Base-by-base conservation (phyloP, 1,140 invertebrate genomes). In the Tribolium castaneum region DNA sequence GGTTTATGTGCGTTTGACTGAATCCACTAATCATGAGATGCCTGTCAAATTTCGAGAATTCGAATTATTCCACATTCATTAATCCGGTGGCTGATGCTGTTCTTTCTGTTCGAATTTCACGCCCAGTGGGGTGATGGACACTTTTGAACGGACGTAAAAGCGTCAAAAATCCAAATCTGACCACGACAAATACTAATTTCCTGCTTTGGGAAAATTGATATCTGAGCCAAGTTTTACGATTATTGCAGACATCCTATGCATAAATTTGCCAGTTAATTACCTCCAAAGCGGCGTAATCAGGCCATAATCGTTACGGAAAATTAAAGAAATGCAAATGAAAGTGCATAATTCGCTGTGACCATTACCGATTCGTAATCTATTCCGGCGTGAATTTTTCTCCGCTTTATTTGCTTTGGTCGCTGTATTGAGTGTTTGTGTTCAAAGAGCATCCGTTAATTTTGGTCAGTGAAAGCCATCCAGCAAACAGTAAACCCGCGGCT, bases 51-150 rank as follows among this genome's bases (percentile, higher is more conserved):
- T 66, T 66, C 10, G 12, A 66, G 30, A 39, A 66, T 66, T 66
- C n/a, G 7, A 66, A 66, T 12, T 35, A 66, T 66, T 66, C 10
- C 25, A 34, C 30, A 35, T 62, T 62, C 22, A 66, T 66, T 66
- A 35, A 66, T 66, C 34, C 59, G 12, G 59, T 66, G 59, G 59
- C 59, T 35, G 59, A 14, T 9, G 10, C 14, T 9, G 59, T 35
- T 13, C 6, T 66, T 66, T 66, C 59, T 35, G 35, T 66, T 10
- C 3, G 12, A 35, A 39, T 66, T 66, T 66, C 30, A 34, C 30
- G 59, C 59, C 35, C 34, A 4, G 5, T 45, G 12, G 30, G 59
- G 14, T 14, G 59, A 35, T 12, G 10, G 59, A 22, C 30, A 13
- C 4, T 12, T 66, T 14, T 66, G 59, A 66, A 34, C 9, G 45